phyloP scores from a whole-genome alignment of 2,888 invertebrate genomes.

The Drosophila mayaguana region DNA sequence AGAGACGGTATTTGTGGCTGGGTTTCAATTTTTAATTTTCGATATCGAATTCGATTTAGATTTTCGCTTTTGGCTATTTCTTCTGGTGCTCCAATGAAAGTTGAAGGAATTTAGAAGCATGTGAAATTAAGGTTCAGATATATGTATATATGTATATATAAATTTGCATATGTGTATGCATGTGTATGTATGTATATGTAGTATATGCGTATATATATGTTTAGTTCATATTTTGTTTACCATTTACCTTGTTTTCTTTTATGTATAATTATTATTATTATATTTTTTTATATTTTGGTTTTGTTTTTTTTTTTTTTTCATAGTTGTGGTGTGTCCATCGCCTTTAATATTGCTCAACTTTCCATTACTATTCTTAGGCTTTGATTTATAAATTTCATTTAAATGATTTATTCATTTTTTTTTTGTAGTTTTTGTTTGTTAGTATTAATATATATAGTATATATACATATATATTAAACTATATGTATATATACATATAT shows the following conservation, averaged over 20 bases:
- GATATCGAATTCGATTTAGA: not conserved
- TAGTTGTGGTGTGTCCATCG: slow-evolving; percentile 47
- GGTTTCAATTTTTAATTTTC: not conserved
- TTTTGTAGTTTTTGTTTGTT: slow-evolving; percentile 42
- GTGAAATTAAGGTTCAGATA: slow-evolving; percentile 30
- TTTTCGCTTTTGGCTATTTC: slow-evolving; percentile 2
- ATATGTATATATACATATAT: slow-evolving; percentile 70
- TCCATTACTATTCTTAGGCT: slow-evolving; percentile 51
- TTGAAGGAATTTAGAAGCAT: slow-evolving; percentile 36
- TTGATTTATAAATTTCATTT: slow-evolving; percentile 73
- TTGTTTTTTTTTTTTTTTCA: slow-evolving; percentile 19
- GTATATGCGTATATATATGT: slow-evolving; percentile 48
- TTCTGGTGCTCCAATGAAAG: not conserved
- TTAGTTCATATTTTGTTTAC: slow-evolving; percentile 39
- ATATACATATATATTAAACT: slow-evolving; percentile 72
- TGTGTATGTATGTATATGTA: slow-evolving; percentile 33
- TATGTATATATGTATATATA: slow-evolving; percentile 5
- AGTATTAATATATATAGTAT: slow-evolving; percentile 77
- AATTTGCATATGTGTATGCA: slow-evolving; percentile 2
- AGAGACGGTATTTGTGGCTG: slow-evolving; percentile 7
- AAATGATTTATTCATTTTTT: slow-evolving; percentile 55
- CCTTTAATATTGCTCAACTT: slow-evolving; percentile 58
- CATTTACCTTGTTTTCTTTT: slow-evolving; percentile 1
- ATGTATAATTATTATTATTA: slow-evolving; percentile 19
- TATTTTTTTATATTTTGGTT: slow-evolving; percentile 10